Evolutionary conservation across 2,888 invertebrate species (phyloP).

Genomic region (Clostera curtula): DNA sequence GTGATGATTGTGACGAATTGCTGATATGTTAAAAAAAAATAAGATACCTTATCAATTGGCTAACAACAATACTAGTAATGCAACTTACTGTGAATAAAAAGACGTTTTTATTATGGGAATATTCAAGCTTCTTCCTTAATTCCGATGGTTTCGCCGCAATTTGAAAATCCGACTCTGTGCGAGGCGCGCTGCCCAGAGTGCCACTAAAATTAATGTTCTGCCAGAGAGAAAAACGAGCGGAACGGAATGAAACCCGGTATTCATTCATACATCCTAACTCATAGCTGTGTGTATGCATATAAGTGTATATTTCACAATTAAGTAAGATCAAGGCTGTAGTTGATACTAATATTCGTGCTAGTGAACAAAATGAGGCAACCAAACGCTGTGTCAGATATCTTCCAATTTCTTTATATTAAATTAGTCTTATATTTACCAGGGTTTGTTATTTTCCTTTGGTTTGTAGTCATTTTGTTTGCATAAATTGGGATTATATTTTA

Average conservation of each 20-base stretch:
- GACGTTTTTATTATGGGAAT: conserved; percentile 27
- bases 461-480: too few relatives aligned
- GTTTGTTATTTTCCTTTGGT: too few relatives aligned
- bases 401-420: too few relatives aligned
- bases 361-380: neutral
- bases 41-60: too few relatives aligned
- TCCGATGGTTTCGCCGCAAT: conserved; percentile 54
- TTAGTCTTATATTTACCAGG: too few relatives aligned
- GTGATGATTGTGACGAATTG: too few relatives aligned
- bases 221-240: conserved; percentile 69
- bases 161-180: conserved; percentile 55
- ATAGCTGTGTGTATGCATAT: conserved; percentile 24
- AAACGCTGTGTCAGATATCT: too few relatives aligned
- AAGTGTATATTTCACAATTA: conserved; percentile 25
- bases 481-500: too few relatives aligned
- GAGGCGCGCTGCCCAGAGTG: conserved; percentile 57
- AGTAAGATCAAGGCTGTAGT: conserved; percentile 33
- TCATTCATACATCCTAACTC: conserved; percentile 38
- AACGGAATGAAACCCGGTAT: conserved; percentile 34
- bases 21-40: conserved; percentile 1
- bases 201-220: conserved; percentile 71
- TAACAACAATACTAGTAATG: too few relatives aligned
- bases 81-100: too few relatives aligned
- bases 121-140: conserved; percentile 40
- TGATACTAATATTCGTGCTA: neutral